Conservation (phyloP, 2,888 invertebrate genomes). For the Calameuta pallipes region DNA sequence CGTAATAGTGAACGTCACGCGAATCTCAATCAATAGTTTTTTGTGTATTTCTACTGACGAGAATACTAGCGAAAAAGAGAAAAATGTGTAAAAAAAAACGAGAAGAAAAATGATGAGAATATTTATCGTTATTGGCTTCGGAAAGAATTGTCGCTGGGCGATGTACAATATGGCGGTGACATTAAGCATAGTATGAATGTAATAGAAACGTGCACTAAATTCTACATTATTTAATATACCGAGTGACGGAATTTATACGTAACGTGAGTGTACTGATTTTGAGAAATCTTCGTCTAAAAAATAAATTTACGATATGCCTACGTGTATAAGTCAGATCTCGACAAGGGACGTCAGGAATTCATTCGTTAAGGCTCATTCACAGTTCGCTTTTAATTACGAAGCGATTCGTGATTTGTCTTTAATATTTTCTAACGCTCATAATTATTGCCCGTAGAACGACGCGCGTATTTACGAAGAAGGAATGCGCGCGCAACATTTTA, state of each 20-base stretch:
- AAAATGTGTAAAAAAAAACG: neutral
- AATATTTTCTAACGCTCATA: slow-evolving; percentile 13
- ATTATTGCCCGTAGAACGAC: slow-evolving; percentile 15
- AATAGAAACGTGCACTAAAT: neutral
- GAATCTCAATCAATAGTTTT: neutral
- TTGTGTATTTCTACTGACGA: neutral
- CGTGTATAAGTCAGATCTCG: slow-evolving; percentile 1
- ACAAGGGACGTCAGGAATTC: neutral
- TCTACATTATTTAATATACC: neutral
- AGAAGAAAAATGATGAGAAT: neutral
- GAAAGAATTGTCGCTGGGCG: neutral
- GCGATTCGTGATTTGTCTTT: neutral
- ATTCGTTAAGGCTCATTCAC: neutral
- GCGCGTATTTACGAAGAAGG: neutral
- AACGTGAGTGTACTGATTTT: neutral
- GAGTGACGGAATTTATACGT: neutral
- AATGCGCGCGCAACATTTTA: slow-evolving; percentile 18
- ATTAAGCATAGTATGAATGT: neutral
- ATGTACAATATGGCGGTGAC: neutral
- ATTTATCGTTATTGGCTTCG: neutral
- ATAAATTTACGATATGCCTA: slow-evolving; percentile 4
- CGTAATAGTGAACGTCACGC: neutral
- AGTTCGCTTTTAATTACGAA: neutral
- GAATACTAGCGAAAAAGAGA: neutral
- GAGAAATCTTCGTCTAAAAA: neutral